A percentile compares a stretch with the other conserved stretches of the same genome.
phyloP scores from a whole-genome alignment of 2,113 vertebrate species.

The Dicaeum eximium region DNA sequence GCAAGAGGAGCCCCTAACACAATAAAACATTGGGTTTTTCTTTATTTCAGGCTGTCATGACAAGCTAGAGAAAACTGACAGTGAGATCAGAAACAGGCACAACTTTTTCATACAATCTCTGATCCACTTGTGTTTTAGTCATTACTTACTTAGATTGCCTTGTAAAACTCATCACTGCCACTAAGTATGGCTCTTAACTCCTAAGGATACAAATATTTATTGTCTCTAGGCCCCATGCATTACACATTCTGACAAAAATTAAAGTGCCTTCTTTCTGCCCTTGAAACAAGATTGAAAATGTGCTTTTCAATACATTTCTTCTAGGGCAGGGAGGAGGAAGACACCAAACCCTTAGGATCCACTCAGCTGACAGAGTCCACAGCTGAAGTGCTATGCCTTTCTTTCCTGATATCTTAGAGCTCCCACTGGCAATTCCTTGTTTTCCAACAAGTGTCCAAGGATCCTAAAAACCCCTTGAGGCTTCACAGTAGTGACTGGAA shows the following conservation, averaged over 20 bases:
- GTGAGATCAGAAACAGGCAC: neutral
- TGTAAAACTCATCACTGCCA: neutral
- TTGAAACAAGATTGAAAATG: neutral
- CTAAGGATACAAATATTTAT: neutral
- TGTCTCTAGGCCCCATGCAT: neutral
- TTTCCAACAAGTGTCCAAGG: fast-evolving
- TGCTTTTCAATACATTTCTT: neutral
- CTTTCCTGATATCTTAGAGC: neutral
- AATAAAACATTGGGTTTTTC: neutral
- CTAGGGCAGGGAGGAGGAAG: neutral
- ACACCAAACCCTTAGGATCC: neutral
- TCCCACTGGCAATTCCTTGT: neutral
- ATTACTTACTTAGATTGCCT: neutral
- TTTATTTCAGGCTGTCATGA: neutral
- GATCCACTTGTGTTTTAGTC: neutral
- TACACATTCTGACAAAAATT: neutral
- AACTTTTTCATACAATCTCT: neutral
- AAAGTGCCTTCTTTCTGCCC: neutral
- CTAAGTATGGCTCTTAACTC: neutral
- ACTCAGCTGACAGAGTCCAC: neutral
- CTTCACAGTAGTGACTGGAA: neutral
- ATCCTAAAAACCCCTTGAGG: neutral
- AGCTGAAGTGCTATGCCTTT: fast-evolving
- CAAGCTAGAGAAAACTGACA: neutral
- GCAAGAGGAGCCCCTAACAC: neutral